phyloP scores from a whole-genome alignment of 2,113 vertebrate species.

The Sigmodon hispidus region DNA sequence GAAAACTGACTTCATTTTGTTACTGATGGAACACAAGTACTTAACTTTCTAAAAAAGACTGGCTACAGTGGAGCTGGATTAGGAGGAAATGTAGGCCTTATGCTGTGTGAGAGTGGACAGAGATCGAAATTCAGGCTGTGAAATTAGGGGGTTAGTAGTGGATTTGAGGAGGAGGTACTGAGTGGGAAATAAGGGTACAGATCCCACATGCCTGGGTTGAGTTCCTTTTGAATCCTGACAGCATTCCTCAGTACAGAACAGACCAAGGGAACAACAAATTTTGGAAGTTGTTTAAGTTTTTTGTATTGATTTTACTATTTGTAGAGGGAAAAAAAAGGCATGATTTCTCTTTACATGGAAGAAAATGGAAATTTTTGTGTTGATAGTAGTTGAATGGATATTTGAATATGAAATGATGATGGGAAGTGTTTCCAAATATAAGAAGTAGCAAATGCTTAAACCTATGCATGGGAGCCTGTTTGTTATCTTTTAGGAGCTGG shows the following conservation, averaged over 20 bases:
- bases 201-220: neutral
- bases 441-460: neutral
- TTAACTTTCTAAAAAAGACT: constrained; percentile 43
- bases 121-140: neutral
- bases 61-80: neutral
- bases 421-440: constrained; percentile 5
- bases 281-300: constrained; percentile 32
- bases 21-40: constrained; percentile 11
- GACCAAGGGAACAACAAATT: neutral
- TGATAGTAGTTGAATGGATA: constrained; percentile 14
- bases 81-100: neutral
- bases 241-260: neutral
- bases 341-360: neutral
- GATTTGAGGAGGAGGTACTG: constrained; percentile 13
- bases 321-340: neutral
- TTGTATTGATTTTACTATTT: constrained; percentile 4
- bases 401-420: constrained; percentile 20
- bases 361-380: constrained; percentile 3
- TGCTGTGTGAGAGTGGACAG: neutral
- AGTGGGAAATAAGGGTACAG: constrained; percentile 15
- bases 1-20: neutral
- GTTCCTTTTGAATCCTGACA: neutral
- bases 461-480: neutral
- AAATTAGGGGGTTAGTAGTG: constrained; percentile 4
- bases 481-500: neutral